These are phyloP conservation scores for Meandrina meandrites DNA, from an alignment of 92 coral and sea anemone species.

Conservation along the genomic window DNA sequence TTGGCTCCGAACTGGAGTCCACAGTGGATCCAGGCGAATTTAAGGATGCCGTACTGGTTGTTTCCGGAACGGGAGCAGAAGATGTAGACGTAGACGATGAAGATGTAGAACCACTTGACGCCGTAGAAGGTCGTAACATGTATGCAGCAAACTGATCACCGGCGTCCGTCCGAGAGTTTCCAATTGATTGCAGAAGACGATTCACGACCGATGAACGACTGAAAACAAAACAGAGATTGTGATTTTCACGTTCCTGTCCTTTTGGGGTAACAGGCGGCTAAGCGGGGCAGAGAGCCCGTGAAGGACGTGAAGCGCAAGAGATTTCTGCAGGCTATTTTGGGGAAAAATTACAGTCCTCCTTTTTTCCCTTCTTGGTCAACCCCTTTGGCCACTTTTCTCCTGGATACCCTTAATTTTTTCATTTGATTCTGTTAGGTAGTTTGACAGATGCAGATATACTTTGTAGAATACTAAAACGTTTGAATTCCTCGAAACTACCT, in stretches of 20 bases:
- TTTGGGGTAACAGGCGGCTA: background rate
- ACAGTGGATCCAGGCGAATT: background rate
- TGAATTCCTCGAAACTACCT: too few relatives aligned
- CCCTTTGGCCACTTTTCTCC: too few relatives aligned
- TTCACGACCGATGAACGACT: conserved; percentile 66
- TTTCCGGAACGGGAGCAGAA: conserved; percentile 2
- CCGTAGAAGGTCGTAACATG: conserved; percentile 52
- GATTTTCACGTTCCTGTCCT: background rate
- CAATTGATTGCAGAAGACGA: conserved; percentile 70
- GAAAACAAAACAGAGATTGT: conserved; percentile 6
- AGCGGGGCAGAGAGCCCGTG: too few relatives aligned
- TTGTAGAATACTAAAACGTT: too few relatives aligned
- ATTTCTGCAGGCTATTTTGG: too few relatives aligned
- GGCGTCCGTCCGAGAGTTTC: conserved; percentile 53
- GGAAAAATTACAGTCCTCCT: background rate
- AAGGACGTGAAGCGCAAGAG: too few relatives aligned
- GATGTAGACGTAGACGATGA: background rate
- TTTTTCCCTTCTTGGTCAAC: too few relatives aligned
- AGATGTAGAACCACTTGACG: conserved; percentile 1
- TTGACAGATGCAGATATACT: too few relatives aligned
- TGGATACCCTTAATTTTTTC: too few relatives aligned
- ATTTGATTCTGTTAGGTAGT: too few relatives aligned
- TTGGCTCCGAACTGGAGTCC: background rate
- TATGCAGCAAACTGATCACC: conserved; percentile 71
- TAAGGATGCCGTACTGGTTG: background rate